Base-by-base conservation (phyloP, 2,113 vertebrate species). In the Phrynosoma blainvillii region DNA sequence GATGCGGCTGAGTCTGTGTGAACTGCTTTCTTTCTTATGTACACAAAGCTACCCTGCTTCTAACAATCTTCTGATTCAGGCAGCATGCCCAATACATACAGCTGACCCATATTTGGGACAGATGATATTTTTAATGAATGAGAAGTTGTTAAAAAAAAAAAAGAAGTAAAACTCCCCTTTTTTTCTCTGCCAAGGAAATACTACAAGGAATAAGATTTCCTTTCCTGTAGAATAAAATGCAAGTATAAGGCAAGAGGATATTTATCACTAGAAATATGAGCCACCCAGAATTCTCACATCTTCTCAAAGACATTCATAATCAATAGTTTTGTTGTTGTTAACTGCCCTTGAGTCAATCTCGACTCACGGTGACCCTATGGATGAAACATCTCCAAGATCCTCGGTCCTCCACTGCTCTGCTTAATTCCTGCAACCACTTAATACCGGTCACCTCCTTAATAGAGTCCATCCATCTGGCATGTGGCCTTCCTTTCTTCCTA, bases 1-100 rank as follows among this genome's bases (percentile, higher is more conserved):
- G 95, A 95, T 85, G 75, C 59, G 62, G 91, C 90, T 91, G 86
- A 94, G 90, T 79, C 56, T n/a, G n/a, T n/a, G 40, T 84, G 9
- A 88, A 21, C 68, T 74, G 89, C 93, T 93, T 85, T 94, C 87
- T 89, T 54, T 40, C 84, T 84, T 91, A 65, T 71, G 21, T 47
- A 71, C 73, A 92, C 54, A 93, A 91, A 82, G 25, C 78, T 81
- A 88, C 74, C 83, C 68, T 13, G 0, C 71, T 82, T 86, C 84
- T 83, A 89, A 90, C 82, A 92, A 91, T 91, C 84, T 89, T 89
- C 90, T 91, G 93, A 93, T 47, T 6, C 89, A 5, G 1, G 85
- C 87, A 0, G 65, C 74, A 88, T 85, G 89, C 71, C 89, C 82
- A 78, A 71, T 87, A 79, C 84, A 79, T 2, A 56, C 73, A 3